Conservation (phyloP, 1,140 invertebrate species). For the Nymphalis io region DNA sequence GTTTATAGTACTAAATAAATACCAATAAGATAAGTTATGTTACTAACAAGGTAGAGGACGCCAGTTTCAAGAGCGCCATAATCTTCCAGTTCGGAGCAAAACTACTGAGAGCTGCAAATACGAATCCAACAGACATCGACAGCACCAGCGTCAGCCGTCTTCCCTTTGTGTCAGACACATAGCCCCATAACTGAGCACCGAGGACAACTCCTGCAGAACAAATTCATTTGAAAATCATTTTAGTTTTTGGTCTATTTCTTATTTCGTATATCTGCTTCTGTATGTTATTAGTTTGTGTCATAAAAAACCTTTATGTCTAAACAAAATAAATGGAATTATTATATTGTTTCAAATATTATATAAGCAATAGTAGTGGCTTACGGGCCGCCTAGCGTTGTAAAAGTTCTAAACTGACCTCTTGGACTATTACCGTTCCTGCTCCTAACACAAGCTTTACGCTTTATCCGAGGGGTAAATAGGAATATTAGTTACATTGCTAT, state of each 20-base stretch:
- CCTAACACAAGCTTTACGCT: too few relatives aligned
- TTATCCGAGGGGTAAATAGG: too few relatives aligned
- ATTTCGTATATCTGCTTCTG: too few relatives aligned
- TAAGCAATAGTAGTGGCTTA: too few relatives aligned
- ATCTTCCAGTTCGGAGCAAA: slow-evolving; percentile 80
- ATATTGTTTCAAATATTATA: too few relatives aligned
- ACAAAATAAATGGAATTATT: too few relatives aligned
- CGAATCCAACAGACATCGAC: slow-evolving; percentile 85
- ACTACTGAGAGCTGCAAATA: slow-evolving; percentile 84
- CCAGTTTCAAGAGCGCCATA: slow-evolving; percentile 66
- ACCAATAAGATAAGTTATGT: neutral
- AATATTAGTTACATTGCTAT: too few relatives aligned
- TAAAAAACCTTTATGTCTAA: too few relatives aligned
- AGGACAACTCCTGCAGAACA: slow-evolving; percentile 59
- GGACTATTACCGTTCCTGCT: too few relatives aligned
- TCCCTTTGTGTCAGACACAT: slow-evolving; percentile 88
- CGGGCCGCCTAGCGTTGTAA: too few relatives aligned
- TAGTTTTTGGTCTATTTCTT: neutral
- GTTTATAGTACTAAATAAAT: neutral
- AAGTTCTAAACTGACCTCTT: too few relatives aligned
- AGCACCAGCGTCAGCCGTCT: slow-evolving; percentile 84
- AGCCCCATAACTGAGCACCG: slow-evolving; percentile 86
- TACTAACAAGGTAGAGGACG: slow-evolving; percentile 74
- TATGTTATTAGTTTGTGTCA: too few relatives aligned
- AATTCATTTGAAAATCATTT: neutral